Percentiles rank a stretch among this genome's conserved stretches.
Conservation (phyloP, 2,113 vertebrate species). For the Oceanodroma tethys region DNA sequence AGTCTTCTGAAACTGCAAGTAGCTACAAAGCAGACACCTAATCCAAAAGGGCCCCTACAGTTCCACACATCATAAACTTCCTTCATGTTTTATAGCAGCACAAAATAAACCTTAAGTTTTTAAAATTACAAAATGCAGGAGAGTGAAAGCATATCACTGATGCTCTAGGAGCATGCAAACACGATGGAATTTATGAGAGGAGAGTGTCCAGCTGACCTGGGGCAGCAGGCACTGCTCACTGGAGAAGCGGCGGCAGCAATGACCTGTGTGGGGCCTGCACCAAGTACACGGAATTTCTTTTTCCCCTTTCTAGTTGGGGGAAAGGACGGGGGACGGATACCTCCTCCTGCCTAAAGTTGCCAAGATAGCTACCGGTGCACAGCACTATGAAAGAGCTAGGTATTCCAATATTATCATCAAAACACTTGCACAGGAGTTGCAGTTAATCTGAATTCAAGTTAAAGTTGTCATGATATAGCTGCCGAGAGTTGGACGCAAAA, state of each 20-base stretch:
- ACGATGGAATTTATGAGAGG: background rate
- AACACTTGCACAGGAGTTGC: background rate
- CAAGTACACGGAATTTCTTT: background rate
- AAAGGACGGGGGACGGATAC: accelerated
- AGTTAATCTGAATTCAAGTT: background rate
- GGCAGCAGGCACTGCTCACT: background rate
- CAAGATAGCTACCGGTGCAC: background rate
- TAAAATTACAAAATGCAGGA: background rate
- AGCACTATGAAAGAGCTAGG: background rate
- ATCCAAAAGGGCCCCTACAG: background rate
- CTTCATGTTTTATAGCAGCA: background rate
- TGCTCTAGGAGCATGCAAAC: background rate
- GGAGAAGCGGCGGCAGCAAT: background rate
- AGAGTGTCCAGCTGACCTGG: background rate
- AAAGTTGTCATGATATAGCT: background rate
- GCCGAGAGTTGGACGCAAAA: background rate
- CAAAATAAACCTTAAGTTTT: background rate
- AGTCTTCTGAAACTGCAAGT: background rate
- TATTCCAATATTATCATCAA: background rate
- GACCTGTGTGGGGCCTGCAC: background rate
- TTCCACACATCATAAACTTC: background rate
- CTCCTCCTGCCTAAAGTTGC: background rate
- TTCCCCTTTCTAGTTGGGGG: background rate
- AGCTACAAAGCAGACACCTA: background rate
- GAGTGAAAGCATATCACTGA: background rate